Conservation (phyloP, 2,113 vertebrate species). For the Recurvirostra avosetta region DNA sequence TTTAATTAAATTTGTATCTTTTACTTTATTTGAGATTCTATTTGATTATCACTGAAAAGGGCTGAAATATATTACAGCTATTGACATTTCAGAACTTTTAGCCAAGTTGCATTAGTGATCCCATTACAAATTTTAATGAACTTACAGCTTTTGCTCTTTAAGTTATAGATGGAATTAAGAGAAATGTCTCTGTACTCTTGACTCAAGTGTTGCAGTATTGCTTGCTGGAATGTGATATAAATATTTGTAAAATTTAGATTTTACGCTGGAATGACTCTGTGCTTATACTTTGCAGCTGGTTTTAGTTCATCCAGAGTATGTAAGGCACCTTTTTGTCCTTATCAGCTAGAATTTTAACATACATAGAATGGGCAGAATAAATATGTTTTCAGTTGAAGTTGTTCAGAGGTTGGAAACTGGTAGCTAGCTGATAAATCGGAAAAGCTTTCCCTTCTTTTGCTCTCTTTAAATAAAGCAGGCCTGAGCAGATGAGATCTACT, state of each 20-base stretch:
- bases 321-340: not conserved
- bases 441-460: not conserved
- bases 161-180: not conserved
- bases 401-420: not conserved
- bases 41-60: not conserved
- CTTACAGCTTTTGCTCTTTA: not conserved
- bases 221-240: not conserved
- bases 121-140: not conserved
- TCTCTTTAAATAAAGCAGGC: not conserved
- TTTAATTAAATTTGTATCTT: not conserved
- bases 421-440: not conserved
- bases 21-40: not conserved
- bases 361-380: not conserved
- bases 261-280: not conserved
- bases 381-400: not conserved
- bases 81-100: not conserved
- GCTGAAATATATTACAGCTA: not conserved
- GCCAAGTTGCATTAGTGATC: not conserved
- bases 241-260: not conserved
- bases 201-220: not conserved
- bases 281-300: not conserved
- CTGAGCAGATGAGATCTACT: not conserved
- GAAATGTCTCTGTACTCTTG: not conserved
- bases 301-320: not conserved
- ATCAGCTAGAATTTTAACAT: not conserved